Base-by-base conservation (phyloP, 2,888 invertebrate genomes). In the Thalpophila matura region DNA sequence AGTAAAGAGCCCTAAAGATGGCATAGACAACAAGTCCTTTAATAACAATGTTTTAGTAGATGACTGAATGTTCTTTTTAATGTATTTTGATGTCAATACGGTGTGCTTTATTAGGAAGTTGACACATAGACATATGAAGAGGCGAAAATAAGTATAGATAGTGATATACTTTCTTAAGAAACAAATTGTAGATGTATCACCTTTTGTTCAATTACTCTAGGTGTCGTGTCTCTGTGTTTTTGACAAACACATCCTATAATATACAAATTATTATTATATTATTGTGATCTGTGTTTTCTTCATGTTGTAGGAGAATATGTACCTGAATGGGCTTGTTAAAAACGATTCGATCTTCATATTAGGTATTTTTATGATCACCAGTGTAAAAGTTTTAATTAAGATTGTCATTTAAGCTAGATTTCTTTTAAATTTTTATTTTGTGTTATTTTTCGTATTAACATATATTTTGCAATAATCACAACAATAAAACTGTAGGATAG, bases 1-100 rank as follows among this genome's bases (percentile, higher is more conserved):
- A 37, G 63, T 80, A 9, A 87, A 80, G 51, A 63, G 79, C 22
- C 73, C 64, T 24, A 84, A 74, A 49, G 86, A 86, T 6, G 86
- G 87, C 27, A 77, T 85, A 10, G 86, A 87, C 27, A 88, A 86
- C 65, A 87, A 83, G 65, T 83, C 85, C 22, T 86, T 75, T 55
- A 84, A 85, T 43, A 79, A 70, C 66, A 80, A 74, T 59, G 46
- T 62, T 40, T 22, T 53, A 43, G 57, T 57, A 47, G 71, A 67
- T 51, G 63, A 59, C 27, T 66, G 51, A 69, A 55, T 37, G 46
- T 12, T 22, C 14, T 20, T 47, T 27, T 14, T 4, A 35, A 29
- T 35, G 10, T 43, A 45, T 49, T 16, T 47, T 71, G 12, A 45
- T 63, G 22, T 68, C 3, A 24, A 12, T 38, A 35, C 45, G 20